Evolutionary conservation across 2,888 invertebrate genomes (phyloP).

Genomic region (Galeruca laticollis): DNA sequence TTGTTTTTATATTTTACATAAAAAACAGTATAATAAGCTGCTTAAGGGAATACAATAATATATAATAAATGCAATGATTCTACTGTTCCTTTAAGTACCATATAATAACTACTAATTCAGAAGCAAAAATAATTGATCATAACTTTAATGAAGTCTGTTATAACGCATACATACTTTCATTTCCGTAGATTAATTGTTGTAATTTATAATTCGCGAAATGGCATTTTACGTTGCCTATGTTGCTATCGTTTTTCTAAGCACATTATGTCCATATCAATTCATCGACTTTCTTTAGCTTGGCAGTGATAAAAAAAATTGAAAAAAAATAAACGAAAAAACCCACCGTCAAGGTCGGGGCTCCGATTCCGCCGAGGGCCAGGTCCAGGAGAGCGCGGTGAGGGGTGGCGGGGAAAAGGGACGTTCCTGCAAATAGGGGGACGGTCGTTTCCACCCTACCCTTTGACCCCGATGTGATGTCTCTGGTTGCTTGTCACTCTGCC

Average conservation of each 20-base stretch:
- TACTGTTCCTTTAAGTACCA: no score
- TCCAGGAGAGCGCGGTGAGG: conserved; percentile 64
- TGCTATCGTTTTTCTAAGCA: not conserved
- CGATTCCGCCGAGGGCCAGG: conserved; percentile 62
- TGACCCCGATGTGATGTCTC: conserved; percentile 28
- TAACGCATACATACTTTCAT: not conserved
- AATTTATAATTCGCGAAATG: no score
- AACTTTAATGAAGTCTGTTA: not conserved
- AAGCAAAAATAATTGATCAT: no score
- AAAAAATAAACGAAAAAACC: conserved; percentile 47
- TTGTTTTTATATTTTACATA: no score
- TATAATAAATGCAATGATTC: no score
- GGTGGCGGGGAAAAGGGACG: conserved; percentile 59
- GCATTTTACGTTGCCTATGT: no score
- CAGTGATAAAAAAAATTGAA: not conserved
- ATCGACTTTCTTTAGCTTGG: conserved; percentile 5
- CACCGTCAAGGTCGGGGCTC: conserved; percentile 64
- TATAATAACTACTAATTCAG: no score
- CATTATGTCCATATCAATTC: conserved; percentile 4
- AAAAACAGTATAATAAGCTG: no score
- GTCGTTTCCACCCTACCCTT: conserved; percentile 48
- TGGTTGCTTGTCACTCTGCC: conserved; percentile 43
- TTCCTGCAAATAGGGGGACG: conserved; percentile 55
- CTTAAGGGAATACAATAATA: no score
- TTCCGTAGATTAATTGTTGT: not conserved